Percentiles rank a stretch among this genome's conserved stretches.
Conservation (phyloP, 2,113 vertebrate genomes). For the Notiomystis cincta region DNA sequence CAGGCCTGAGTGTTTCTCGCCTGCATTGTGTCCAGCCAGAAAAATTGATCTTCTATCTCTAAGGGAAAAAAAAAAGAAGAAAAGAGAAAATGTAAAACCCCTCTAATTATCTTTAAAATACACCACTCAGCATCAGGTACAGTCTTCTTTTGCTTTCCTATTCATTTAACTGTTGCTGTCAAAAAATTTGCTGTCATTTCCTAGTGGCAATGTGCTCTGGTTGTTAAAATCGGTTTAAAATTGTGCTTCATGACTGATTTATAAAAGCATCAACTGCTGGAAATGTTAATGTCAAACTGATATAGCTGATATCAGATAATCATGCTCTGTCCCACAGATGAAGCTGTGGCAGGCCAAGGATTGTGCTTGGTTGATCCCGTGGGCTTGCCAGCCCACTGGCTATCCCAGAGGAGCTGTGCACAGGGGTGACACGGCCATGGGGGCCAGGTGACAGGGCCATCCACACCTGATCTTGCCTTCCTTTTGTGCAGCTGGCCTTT, state of each 20-base stretch:
- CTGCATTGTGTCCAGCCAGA: background rate
- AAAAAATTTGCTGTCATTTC: background rate
- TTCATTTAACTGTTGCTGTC: background rate
- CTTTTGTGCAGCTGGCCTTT: background rate
- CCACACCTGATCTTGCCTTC: background rate
- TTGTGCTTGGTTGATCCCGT: fast-evolving
- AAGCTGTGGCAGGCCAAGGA: background rate
- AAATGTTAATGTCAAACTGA: background rate
- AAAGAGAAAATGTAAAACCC: background rate
- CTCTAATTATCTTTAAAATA: background rate
- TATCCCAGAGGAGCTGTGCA: background rate
- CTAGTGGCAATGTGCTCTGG: background rate
- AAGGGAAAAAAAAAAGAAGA: background rate
- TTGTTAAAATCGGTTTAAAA: constrained; percentile 37
- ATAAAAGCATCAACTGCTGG: constrained; percentile 10
- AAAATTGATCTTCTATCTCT: background rate
- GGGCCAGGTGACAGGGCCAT: fast-evolving
- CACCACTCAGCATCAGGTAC: background rate
- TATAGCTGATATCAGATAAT: background rate
- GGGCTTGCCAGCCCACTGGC: background rate
- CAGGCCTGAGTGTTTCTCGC: background rate
- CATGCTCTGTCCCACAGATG: background rate
- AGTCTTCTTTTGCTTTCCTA: background rate
- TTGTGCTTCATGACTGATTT: constrained; percentile 1
- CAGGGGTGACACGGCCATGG: background rate